These are phyloP conservation scores for Paraescarpia echinospica DNA, from an alignment of 1,140 invertebrate genomes.

Conservation along the genomic window DNA sequence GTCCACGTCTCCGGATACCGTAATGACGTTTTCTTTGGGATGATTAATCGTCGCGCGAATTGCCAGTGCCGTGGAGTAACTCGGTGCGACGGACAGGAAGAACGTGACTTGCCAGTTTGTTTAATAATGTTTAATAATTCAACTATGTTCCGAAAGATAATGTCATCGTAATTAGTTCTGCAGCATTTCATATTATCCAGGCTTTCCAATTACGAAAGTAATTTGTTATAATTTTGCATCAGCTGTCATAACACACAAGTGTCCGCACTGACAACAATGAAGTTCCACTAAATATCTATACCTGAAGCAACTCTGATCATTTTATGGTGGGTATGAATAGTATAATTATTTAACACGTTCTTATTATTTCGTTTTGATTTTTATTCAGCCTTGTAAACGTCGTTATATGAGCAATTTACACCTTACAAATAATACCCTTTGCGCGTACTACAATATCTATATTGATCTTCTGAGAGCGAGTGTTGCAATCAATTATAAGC, in stretches of 20 bases:
- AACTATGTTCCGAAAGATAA: not conserved
- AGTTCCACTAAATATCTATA: not conserved
- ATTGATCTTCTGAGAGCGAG: not conserved
- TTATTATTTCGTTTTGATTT: too few species aligned
- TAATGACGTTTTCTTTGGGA: not conserved
- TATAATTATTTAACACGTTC: not conserved
- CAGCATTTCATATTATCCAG: not conserved
- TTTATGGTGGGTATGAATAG: not conserved
- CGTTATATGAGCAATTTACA: too few species aligned
- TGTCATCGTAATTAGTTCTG: not conserved
- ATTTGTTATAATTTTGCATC: not conserved
- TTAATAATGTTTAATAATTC: not conserved
- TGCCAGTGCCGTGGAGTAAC: not conserved
- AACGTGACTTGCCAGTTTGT: slow-evolving; percentile 9
- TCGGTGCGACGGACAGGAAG: not conserved
- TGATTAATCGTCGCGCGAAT: not conserved
- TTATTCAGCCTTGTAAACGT: too few species aligned
- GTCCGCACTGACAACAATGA: not conserved
- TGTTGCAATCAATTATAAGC: not conserved
- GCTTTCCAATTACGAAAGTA: not conserved
- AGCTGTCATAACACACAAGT: not conserved
- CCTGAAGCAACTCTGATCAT: not conserved
- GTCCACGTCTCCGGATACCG: not conserved
- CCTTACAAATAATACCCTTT: too few species aligned
- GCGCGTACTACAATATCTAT: not conserved